phyloP scores from a whole-genome alignment of 2,797 vertebrate genomes.

The Eospalax fontanierii region DNA sequence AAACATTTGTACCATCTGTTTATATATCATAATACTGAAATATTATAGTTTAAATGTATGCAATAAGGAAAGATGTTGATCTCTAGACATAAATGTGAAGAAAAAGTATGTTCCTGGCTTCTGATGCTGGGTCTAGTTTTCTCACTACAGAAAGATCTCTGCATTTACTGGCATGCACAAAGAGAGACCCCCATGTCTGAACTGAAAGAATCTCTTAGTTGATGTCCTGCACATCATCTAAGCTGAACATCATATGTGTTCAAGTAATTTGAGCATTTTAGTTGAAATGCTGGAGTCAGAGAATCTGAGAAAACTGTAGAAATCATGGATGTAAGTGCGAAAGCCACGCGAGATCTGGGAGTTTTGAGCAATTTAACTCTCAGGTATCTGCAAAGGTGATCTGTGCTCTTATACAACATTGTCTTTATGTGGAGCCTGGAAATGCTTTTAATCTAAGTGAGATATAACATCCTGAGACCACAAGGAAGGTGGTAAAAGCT shows the following conservation, averaged over 20 bases:
- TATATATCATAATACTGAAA: not conserved
- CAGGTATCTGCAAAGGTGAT: not conserved
- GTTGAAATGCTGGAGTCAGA: not conserved
- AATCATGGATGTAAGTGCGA: not conserved
- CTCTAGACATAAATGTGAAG: not conserved
- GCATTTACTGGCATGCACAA: not conserved
- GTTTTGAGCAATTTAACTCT: not conserved
- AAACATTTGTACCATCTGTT: not conserved
- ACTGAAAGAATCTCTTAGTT: not conserved
- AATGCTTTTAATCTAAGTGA: not conserved
- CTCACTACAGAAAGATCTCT: not conserved
- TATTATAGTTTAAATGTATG: not conserved
- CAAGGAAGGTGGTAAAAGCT: not conserved
- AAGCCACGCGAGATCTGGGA: not conserved
- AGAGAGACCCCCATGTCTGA: not conserved
- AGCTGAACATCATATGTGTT: not conserved
- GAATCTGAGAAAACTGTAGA: not conserved
- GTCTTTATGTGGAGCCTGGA: not conserved
- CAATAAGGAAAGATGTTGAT: not conserved
- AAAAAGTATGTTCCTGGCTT: not conserved
- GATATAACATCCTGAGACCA: not conserved
- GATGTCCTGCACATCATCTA: not conserved
- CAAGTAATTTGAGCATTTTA: not conserved
- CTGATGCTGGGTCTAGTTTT: not conserved
- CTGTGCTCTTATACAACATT: fast-evolving